Evolutionary conservation across 2,888 invertebrate genomes (phyloP), one percentile per base, ranked within the genome.

Genomic region (Plemyria rubiginata): DNA sequence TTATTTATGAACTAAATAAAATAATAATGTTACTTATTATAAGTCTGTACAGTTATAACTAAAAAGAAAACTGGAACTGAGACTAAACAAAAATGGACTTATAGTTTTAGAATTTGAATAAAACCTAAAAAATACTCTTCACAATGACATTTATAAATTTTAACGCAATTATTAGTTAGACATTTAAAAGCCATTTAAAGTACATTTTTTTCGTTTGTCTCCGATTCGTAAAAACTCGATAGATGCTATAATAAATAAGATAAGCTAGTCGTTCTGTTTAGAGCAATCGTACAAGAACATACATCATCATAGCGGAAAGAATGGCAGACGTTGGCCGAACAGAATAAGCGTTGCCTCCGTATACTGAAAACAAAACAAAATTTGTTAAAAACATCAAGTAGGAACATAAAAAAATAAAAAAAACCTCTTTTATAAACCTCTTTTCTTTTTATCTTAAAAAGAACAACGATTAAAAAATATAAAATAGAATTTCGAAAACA

Each of bases 251-350:
- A 91, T 90, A 89, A 90, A 88, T 89, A 87, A 79, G 78, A 80
- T 76, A 79, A 53, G 64, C 79, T 86, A 87, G 46, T 45, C 22
- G 40, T 65, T 75, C 8, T 58, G 67, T 82, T 84, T 88, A 90
- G 65, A 88, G 73, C 85, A 84, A 86, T 84, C 92, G 91, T 13
- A 91, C 85, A 58, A 92, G 84, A 3, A 92, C 78, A 66, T 90
- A 92, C 82, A 90, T 90, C 55, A 90, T 70, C 11, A 82, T 71
- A 1, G 89, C 72, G 0, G 87, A 76, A 0, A 88, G 48, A 1
- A 83, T 65, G 2, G 77, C 70, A 13, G 79, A 65, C 0, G 82
- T 70, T 0, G 87, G 79, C 36, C 76, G 73, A 22, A 81, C 74
- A 71, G 85, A 78, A 67, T 80, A 72, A 28, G 81, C 83, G 32